phyloP scores from a whole-genome alignment of 2,888 invertebrate species.

The Sphaeridia pumilis region DNA sequence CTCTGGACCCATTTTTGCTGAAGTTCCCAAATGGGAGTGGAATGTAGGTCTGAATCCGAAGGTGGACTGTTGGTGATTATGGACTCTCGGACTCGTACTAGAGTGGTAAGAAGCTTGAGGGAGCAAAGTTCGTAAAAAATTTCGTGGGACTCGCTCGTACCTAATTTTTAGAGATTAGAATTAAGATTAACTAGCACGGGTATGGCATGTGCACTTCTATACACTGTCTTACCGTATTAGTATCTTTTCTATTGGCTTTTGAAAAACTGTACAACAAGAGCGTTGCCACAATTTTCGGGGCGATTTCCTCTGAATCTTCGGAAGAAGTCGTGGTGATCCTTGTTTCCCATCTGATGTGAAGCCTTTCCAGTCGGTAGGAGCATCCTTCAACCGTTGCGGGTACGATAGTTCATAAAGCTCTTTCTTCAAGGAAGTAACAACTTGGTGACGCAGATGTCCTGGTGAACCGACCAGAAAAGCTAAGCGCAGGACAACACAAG shows the following conservation, averaged over 20 bases:
- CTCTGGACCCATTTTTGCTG: constrained; percentile 40
- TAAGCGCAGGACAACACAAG: constrained; percentile 59
- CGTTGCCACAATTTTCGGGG: constrained; percentile 39
- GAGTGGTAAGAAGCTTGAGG: constrained; percentile 38
- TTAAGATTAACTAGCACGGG: too few relatives aligned
- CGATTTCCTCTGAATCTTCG: too few relatives aligned
- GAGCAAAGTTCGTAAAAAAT: constrained; percentile 50
- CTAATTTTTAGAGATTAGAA: constrained; percentile 38
- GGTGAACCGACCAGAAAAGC: constrained; percentile 62
- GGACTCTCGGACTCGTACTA: constrained; percentile 19
- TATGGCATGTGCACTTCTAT: neutral
- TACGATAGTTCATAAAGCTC: constrained; percentile 33
- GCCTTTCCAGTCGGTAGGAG: constrained; percentile 32
- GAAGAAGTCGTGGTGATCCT: too few relatives aligned
- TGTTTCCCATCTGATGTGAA: constrained; percentile 17
- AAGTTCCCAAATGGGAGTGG: constrained; percentile 18
- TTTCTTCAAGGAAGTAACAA: constrained; percentile 34
- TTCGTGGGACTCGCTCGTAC: constrained; percentile 53
- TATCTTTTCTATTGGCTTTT: constrained; percentile 63
- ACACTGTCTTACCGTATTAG: constrained; percentile 48
- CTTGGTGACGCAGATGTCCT: constrained; percentile 45
- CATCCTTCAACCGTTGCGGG: constrained; percentile 36
- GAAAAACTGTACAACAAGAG: constrained; percentile 50
- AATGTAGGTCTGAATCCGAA: constrained; percentile 35
- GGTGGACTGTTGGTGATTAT: constrained; percentile 21